Conservation (phyloP, 2,797 vertebrate genomes). For the Ctenosaura bakeri region DNA sequence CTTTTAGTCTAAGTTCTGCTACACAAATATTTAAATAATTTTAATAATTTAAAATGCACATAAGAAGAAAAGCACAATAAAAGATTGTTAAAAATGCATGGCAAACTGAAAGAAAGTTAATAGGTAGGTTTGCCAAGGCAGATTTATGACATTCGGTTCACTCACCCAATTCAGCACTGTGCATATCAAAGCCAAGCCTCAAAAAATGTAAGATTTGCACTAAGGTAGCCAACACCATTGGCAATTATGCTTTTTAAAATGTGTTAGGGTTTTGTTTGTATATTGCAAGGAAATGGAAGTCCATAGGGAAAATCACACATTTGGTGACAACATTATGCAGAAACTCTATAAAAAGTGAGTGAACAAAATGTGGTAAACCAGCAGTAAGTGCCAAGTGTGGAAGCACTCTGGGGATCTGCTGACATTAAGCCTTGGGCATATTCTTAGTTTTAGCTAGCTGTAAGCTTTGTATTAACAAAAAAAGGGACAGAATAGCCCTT, state of each 20-base stretch:
- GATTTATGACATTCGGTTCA: background rate
- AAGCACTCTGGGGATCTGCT: background rate
- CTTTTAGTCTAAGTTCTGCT: background rate
- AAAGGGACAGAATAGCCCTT: background rate
- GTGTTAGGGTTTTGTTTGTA: no score
- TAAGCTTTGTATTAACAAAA: background rate
- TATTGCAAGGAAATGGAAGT: background rate
- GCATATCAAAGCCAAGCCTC: background rate
- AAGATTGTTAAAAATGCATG: background rate
- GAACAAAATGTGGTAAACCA: background rate
- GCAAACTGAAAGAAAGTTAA: background rate
- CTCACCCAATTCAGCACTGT: background rate
- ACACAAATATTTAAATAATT: background rate
- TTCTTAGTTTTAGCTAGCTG: background rate
- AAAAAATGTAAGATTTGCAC: background rate
- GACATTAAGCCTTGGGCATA: background rate
- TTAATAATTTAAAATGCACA: background rate
- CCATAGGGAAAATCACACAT: background rate
- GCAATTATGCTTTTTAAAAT: no score
- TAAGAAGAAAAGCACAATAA: background rate
- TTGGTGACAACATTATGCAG: background rate
- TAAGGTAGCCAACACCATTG: background rate
- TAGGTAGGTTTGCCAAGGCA: background rate
- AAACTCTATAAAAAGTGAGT: background rate
- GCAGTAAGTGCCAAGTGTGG: background rate